A percentile compares a stretch with the other conserved stretches of the same genome.
Evolutionary conservation across 2,888 invertebrate species (phyloP).

Genomic region (Ceraclea dissimilis): DNA sequence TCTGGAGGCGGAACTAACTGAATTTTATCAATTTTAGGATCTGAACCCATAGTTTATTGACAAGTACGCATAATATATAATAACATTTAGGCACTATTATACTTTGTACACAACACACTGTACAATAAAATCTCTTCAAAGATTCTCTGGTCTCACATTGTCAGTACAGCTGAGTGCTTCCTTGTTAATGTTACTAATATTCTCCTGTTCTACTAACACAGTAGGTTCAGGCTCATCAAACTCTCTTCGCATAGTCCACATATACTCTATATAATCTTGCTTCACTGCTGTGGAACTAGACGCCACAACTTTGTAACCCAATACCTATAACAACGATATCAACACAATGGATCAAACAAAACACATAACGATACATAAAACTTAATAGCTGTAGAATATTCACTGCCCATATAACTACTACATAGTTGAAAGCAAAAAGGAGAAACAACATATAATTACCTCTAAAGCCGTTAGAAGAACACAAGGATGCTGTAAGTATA

Average conservation of each 20-base stretch:
- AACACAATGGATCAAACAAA: too few species aligned
- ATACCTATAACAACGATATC: slow-evolving; percentile 46
- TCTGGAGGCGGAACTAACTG: slow-evolving; percentile 32
- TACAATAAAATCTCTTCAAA: slow-evolving; percentile 29
- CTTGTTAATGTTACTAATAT: slow-evolving; percentile 54
- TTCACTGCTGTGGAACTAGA: slow-evolving; percentile 80
- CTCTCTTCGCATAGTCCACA: slow-evolving; percentile 91
- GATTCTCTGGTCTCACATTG: slow-evolving; percentile 43
- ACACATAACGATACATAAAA: too few species aligned
- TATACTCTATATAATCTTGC: slow-evolving; percentile 84
- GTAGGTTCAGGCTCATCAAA: slow-evolving; percentile 76
- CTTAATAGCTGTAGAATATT: too few species aligned
- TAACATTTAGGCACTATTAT: too few species aligned
- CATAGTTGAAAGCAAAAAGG: background rate
- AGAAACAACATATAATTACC: slow-evolving; percentile 33
- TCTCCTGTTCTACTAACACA: slow-evolving; percentile 53
- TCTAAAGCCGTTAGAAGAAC: slow-evolving; percentile 80
- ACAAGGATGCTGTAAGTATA: slow-evolving; percentile 81
- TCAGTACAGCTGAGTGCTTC: slow-evolving; percentile 48
- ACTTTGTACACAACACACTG: background rate
- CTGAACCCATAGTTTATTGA: slow-evolving; percentile 22
- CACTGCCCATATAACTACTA: too few species aligned
- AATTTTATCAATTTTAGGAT: slow-evolving; percentile 28
- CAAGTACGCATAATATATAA: background rate
- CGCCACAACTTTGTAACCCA: slow-evolving; percentile 83